Evolutionary conservation across 1,140 invertebrate species (phyloP).

Genomic region (Neomicropteryx cornuta): DNA sequence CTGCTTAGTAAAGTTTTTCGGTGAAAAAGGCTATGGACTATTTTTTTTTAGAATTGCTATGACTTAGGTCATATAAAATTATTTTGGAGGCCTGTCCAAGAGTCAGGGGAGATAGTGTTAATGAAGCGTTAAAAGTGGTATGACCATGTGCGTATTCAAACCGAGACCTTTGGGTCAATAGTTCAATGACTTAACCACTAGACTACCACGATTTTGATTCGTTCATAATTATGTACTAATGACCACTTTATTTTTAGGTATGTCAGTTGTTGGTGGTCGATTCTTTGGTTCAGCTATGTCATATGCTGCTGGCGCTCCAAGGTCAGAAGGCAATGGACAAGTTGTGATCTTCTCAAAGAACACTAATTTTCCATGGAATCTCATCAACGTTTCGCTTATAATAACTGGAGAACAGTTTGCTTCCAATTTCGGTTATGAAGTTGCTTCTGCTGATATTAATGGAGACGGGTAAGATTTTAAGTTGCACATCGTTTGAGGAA

Average conservation of each 20-base stretch:
- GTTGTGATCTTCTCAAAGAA: conserved; percentile 69
- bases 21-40: no score
- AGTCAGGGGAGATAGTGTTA: no score
- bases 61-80: no score
- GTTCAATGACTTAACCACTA: no score
- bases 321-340: conserved; percentile 74
- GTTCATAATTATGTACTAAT: no score
- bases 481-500: conserved; percentile 10
- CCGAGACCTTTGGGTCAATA: no score
- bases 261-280: conserved; percentile 74
- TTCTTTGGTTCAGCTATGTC: conserved; percentile 54
- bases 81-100: no score
- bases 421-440: conserved; percentile 82
- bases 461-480: conserved; percentile 58
- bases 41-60: no score
- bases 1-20: no score
- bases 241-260: conserved; percentile 51
- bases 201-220: no score
- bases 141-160: no score
- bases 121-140: no score
- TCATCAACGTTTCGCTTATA: conserved; percentile 50
- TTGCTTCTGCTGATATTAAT: conserved; percentile 74
- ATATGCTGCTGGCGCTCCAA: conserved; percentile 78
- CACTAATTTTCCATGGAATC: conserved; percentile 34
- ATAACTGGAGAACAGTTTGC: conserved; percentile 77